Evolutionary conservation across 2,113 vertebrate genomes (phyloP).

Genomic region (Dendropsophus ebraccatus): DNA sequence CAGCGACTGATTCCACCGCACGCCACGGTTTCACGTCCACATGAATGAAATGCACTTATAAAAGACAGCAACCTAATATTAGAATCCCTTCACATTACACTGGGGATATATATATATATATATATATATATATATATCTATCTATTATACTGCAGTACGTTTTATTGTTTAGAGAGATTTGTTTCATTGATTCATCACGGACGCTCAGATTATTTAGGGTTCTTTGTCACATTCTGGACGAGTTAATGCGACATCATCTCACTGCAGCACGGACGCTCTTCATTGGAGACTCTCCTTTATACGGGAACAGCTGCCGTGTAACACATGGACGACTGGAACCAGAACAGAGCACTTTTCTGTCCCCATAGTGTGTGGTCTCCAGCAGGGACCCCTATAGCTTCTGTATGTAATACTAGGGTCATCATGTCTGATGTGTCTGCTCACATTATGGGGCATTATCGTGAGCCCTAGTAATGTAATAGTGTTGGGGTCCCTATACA

Average conservation of each 20-base stretch:
- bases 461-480: too few relatives aligned
- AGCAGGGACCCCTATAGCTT: too few relatives aligned
- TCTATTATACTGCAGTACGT: background rate
- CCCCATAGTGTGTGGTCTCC: background rate
- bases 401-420: too few relatives aligned
- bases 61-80: background rate
- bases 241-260: background rate
- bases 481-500: too few relatives aligned
- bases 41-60: background rate
- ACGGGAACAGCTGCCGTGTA: too few relatives aligned
- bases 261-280: background rate
- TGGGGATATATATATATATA: too few relatives aligned
- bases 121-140: too few relatives aligned
- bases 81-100: background rate
- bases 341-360: too few relatives aligned
- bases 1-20: background rate
- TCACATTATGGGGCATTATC: too few relatives aligned
- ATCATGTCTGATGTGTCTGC: too few relatives aligned
- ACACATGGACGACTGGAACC: too few relatives aligned
- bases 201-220: background rate
- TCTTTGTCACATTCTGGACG: background rate
- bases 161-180: background rate
- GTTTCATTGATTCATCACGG: background rate
- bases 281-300: background rate
- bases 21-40: background rate